Conservation (phyloP, 2,888 invertebrate genomes). For the Panorpa germanica region DNA sequence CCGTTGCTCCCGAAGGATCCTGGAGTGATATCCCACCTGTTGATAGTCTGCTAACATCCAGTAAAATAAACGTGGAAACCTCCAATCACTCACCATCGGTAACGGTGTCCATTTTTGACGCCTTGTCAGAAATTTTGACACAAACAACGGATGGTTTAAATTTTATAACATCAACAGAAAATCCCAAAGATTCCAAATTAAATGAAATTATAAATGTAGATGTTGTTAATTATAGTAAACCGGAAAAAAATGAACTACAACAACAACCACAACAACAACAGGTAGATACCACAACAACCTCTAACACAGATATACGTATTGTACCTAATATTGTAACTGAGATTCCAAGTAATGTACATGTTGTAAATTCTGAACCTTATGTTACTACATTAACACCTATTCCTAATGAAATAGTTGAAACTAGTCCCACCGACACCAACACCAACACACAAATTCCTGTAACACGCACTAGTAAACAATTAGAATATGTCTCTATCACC, state of each 20-base stretch:
- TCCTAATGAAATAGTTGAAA: constrained; percentile 17
- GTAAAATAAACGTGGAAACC: constrained; percentile 31
- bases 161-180: constrained; percentile 13
- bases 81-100: constrained; percentile 34
- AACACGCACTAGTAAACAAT: constrained; percentile 8
- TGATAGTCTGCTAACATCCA: constrained; percentile 14
- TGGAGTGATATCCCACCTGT: constrained; percentile 15
- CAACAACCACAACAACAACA: constrained; percentile 10
- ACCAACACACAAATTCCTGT: constrained; percentile 7
- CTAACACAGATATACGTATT: constrained; percentile 8
- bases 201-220: constrained; percentile 5
- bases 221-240: constrained; percentile 1
- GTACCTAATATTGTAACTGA: constrained; percentile 12
- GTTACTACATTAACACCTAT: constrained; percentile 15
- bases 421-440: constrained; percentile 12
- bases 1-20: too few species aligned
- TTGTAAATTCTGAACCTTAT: constrained; percentile 13
- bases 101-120: constrained; percentile 37
- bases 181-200: constrained; percentile 12
- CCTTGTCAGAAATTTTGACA: constrained; percentile 32
- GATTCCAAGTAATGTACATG: constrained; percentile 12
- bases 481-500: constrained; percentile 8
- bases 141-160: constrained; percentile 16
- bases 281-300: constrained; percentile 8
- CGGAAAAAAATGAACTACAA: constrained; percentile 9